These are phyloP conservation scores for Galeopterus variegatus DNA, from an alignment of 2,113 vertebrate species.

Conservation along the genomic window DNA sequence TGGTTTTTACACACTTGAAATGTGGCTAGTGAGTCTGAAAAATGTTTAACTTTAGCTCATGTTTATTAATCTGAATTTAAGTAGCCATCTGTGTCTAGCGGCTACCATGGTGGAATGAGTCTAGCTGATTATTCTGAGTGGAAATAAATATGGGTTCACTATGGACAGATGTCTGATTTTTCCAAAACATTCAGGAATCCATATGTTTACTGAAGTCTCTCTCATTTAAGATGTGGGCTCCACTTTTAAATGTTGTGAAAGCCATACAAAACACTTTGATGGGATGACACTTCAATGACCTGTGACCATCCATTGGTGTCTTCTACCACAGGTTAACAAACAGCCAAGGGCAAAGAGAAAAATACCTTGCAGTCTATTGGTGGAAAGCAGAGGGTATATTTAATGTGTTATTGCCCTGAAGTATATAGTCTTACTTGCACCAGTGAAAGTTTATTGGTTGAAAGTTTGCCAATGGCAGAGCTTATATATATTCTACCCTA, in stretches of 20 bases:
- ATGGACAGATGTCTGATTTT: neutral
- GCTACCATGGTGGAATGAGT: neutral
- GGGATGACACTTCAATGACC: no score
- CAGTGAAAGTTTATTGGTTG: neutral
- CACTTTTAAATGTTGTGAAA: neutral
- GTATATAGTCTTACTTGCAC: neutral
- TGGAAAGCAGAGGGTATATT: neutral
- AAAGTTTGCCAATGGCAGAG: neutral
- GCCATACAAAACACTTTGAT: neutral
- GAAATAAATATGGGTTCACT: neutral
- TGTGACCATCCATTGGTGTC: neutral
- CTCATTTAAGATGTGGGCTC: conserved; percentile 11
- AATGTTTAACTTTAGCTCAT: neutral
- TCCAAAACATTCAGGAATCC: neutral
- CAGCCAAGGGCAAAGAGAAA: neutral
- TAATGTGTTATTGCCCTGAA: neutral
- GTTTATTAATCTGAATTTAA: conserved; percentile 10
- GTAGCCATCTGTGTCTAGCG: neutral
- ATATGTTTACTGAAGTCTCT: neutral
- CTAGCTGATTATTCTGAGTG: neutral
- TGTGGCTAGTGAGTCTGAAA: neutral
- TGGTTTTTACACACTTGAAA: neutral
- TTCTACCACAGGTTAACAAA: neutral
- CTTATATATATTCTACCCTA: neutral
- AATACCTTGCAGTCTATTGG: neutral